Percentiles rank a stretch among this genome's conserved stretches.
Conservation (phyloP, 2,888 invertebrate species). For the Argyresthia albistria region DNA sequence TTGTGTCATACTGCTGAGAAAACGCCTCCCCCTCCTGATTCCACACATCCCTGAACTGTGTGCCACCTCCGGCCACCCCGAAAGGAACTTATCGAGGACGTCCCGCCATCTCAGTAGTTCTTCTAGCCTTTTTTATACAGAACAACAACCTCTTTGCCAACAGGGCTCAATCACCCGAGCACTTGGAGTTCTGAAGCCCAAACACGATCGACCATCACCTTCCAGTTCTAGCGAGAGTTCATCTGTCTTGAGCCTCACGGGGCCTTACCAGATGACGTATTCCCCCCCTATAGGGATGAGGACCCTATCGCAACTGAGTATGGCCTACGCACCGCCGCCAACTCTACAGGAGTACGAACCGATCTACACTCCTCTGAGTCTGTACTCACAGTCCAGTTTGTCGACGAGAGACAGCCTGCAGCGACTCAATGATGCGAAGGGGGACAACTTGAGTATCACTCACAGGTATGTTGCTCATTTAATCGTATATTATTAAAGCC, state of each 20-base stretch:
- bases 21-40: too few species aligned
- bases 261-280: constrained; percentile 59
- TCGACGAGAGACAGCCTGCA: constrained; percentile 61
- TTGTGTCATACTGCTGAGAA: too few species aligned
- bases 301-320: constrained; percentile 70
- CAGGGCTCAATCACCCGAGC: constrained; percentile 84
- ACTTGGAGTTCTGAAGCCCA: constrained; percentile 77
- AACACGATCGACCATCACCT: constrained; percentile 75
- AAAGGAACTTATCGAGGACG: too few species aligned
- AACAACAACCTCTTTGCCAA: constrained; percentile 13
- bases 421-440: constrained; percentile 59
- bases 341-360: constrained; percentile 69
- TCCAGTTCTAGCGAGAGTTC: constrained; percentile 78
- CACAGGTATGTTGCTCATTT: constrained; percentile 44
- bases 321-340: constrained; percentile 73
- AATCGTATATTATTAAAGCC: background rate
- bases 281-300: constrained; percentile 70
- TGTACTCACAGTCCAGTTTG: constrained; percentile 61
- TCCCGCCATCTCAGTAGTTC: too few species aligned
- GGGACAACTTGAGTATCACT: constrained; percentile 38
- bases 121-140: too few species aligned
- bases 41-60: too few species aligned
- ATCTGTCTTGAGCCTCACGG: constrained; percentile 66
- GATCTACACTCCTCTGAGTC: constrained; percentile 57
- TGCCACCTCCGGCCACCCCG: too few species aligned